Percentiles rank a stretch among this genome's conserved stretches.
Evolutionary conservation across 2,888 invertebrate species (phyloP).

Genomic region (Aleiodes testaceus): DNA sequence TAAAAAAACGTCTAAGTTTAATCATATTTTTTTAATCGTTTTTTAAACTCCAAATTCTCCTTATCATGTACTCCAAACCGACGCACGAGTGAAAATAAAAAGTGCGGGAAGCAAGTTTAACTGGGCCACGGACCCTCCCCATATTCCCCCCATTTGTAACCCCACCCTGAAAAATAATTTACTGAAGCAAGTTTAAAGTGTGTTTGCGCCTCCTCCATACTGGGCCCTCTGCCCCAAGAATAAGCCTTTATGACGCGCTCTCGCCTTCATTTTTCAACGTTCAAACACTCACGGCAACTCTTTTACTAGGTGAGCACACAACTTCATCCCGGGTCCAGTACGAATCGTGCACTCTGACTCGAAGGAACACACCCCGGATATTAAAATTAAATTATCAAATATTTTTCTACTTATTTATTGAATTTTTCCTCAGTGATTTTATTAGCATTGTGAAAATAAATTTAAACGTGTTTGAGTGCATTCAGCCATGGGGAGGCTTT

Average conservation of each 20-base stretch:
- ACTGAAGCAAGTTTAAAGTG: background rate
- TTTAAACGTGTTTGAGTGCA: slow-evolving; percentile 40
- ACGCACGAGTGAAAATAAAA: too few species aligned
- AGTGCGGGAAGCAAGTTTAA: slow-evolving; percentile 12
- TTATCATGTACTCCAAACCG: too few species aligned
- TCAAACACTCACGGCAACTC: slow-evolving; percentile 52
- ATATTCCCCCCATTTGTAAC: slow-evolving; percentile 14
- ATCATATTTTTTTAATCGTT: too few species aligned
- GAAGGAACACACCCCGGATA: slow-evolving; percentile 60
- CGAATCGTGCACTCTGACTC: slow-evolving; percentile 67
- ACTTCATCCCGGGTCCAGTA: slow-evolving; percentile 67
- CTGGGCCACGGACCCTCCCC: slow-evolving; percentile 39
- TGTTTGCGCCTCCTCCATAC: background rate
- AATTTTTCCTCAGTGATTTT: slow-evolving; percentile 29
- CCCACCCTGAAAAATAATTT: background rate
- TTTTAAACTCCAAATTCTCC: too few species aligned
- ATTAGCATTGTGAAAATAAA: slow-evolving; percentile 38
- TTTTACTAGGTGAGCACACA: slow-evolving; percentile 67
- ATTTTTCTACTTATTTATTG: slow-evolving; percentile 16
- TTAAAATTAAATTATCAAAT: slow-evolving; percentile 25
- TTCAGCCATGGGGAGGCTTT: slow-evolving; percentile 52
- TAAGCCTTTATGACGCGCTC: slow-evolving; percentile 37
- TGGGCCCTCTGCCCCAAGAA: slow-evolving; percentile 6
- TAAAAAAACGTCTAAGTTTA: too few species aligned
- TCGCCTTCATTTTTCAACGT: slow-evolving; percentile 50